Evolutionary conservation across 2,113 vertebrate genomes (phyloP).

Genomic region (Geococcyx californianus): DNA sequence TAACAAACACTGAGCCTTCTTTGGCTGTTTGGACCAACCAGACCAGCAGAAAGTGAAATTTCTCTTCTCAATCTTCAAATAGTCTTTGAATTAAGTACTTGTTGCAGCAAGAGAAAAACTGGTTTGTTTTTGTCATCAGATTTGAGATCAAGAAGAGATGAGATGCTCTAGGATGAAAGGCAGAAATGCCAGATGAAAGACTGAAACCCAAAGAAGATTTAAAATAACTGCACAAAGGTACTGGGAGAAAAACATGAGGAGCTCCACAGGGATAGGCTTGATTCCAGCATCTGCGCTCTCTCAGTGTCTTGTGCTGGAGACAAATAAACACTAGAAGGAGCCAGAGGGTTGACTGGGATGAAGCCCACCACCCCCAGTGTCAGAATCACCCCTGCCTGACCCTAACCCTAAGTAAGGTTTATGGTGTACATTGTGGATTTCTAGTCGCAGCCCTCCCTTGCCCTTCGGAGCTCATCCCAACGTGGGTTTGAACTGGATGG

Average conservation of each 20-base stretch:
- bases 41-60: background rate
- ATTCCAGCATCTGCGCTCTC: background rate
- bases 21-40: background rate
- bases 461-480: background rate
- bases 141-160: slow-evolving; percentile 3
- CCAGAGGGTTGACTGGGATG: background rate
- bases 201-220: background rate
- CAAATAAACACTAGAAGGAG: background rate
- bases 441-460: background rate
- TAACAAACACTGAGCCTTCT: background rate
- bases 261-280: background rate
- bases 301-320: background rate
- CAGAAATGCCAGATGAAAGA: background rate
- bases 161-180: background rate
- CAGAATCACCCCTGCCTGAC: background rate
- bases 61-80: background rate
- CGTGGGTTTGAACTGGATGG: no score
- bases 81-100: slow-evolving; percentile 23
- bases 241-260: background rate
- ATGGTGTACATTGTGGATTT: background rate
- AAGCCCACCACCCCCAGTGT: background rate
- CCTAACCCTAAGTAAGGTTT: background rate
- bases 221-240: background rate
- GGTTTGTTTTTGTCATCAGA: background rate
- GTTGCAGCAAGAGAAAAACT: background rate